Conservation (phyloP, 2,797 vertebrate genomes). For the Vespertilio murinus region DNA sequence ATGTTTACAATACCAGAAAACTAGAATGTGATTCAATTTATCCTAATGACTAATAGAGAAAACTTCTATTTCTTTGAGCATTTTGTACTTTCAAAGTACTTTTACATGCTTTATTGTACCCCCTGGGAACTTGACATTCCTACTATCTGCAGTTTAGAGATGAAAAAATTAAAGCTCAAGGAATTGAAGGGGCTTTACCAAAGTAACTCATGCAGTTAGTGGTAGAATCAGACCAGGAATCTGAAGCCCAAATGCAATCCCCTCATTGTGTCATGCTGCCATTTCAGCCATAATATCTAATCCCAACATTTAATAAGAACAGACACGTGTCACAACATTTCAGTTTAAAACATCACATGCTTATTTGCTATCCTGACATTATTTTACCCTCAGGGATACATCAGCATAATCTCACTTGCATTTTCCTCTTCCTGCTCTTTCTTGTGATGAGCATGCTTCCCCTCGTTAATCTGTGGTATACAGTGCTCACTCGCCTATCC, state of each 20-base stretch:
- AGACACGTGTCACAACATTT: background rate
- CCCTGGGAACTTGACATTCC: background rate
- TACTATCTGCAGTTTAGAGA: background rate
- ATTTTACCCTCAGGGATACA: background rate
- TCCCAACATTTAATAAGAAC: background rate
- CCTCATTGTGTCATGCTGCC: background rate
- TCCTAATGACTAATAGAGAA: background rate
- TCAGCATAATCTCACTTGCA: background rate
- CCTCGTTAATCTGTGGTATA: accelerated
- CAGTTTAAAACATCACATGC: background rate
- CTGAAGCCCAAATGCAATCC: background rate
- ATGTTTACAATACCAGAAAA: background rate
- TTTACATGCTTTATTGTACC: background rate
- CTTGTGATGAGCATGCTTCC: background rate
- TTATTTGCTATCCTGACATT: background rate
- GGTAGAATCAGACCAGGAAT: background rate
- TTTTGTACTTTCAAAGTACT: background rate
- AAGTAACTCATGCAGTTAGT: background rate
- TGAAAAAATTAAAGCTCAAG: background rate
- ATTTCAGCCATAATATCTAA: background rate
- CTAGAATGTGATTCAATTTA: background rate
- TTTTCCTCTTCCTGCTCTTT: background rate
- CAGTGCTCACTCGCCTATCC: accelerated
- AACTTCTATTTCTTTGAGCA: background rate
- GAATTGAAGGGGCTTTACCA: background rate